Conservation (phyloP, 2,113 vertebrate genomes). For the Epinephelus lanceolatus region DNA sequence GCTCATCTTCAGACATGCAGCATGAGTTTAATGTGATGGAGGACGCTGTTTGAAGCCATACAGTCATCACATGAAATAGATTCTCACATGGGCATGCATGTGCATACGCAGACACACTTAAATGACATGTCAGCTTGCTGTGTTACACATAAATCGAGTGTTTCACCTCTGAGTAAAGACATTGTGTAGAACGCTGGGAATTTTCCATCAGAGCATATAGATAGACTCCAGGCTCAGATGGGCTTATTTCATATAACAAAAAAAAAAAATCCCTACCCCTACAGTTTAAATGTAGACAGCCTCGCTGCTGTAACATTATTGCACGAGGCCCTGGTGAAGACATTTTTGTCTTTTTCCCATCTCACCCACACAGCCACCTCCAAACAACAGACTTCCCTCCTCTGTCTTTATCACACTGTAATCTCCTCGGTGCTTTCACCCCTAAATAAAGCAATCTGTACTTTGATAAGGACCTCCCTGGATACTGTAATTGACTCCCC, state of each 20-base stretch:
- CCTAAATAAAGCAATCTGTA: conserved; percentile 57
- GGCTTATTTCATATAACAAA: neutral
- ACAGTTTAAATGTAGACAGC: neutral
- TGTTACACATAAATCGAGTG: conserved; percentile 16
- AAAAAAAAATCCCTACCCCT: neutral
- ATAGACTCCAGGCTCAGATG: neutral
- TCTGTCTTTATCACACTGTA: conserved; percentile 52
- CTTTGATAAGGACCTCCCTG: conserved; percentile 39
- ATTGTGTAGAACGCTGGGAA: neutral
- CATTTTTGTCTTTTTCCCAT: conserved; percentile 12
- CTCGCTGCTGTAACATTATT: neutral
- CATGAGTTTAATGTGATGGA: conserved; percentile 57
- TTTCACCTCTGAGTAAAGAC: conserved; percentile 5
- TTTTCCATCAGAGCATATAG: neutral
- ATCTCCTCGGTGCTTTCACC: conserved; percentile 46
- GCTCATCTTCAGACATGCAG: conserved; percentile 62
- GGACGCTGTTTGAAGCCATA: conserved; percentile 64
- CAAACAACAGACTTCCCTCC: conserved; percentile 23
- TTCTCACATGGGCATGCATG: neutral
- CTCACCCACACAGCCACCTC: conserved; percentile 36
- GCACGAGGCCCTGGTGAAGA: neutral
- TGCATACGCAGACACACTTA: neutral
- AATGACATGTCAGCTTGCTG: neutral
- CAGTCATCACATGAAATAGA: conserved; percentile 2
- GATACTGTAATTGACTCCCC: conserved; percentile 51